Base-by-base conservation (phyloP, 2,113 vertebrate species). In the Coracopsis vasa region DNA sequence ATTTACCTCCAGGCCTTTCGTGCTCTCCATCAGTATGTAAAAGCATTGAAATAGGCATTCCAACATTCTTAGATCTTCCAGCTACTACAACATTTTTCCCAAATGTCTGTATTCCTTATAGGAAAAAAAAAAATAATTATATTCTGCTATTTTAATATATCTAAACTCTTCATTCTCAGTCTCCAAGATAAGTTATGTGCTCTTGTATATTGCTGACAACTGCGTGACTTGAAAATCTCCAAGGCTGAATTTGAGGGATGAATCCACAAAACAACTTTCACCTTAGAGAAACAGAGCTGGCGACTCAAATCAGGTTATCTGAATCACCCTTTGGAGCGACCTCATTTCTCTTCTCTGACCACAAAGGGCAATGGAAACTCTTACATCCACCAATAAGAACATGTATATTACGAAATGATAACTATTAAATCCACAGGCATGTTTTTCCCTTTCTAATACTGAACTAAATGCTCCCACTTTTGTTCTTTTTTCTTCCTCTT, bases 31-130 rank as follows among this genome's bases (percentile, higher is more conserved):
- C 99, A 3, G 98, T 98, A 92, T 99, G 99, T 61, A 99, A 93
- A 87, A 99, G 98, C 98, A 99, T 99, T 33, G 99, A 98, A 39
- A 99, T 99, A 12, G 99, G 99, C 99, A 99, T 99, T 80, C 99
- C 99, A 53, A 99, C 98, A 50, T 99, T 99, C 98, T 99, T 99
- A 20, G 99, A 99, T 93, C 99, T 98, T 88, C 99, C 99, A 27
- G 97, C 99, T 16, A 99, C 99, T 80, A 99, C 97, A 80, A 99
- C 99, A 60, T 99, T 99, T 97, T 98, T 99, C 47, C 99, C 99
- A 97, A 98, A 98, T 6, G 99, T 99, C 88, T 98, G 97, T 88
- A 99, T 99, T 84, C 99, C 99, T 99, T 97, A 56, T 8, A 88
- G 54, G 11, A 19, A 13, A 71, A 58, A 78, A 54, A 27, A 12